Conservation (phyloP, 2,113 vertebrate species). For the Enhydra lutris region DNA sequence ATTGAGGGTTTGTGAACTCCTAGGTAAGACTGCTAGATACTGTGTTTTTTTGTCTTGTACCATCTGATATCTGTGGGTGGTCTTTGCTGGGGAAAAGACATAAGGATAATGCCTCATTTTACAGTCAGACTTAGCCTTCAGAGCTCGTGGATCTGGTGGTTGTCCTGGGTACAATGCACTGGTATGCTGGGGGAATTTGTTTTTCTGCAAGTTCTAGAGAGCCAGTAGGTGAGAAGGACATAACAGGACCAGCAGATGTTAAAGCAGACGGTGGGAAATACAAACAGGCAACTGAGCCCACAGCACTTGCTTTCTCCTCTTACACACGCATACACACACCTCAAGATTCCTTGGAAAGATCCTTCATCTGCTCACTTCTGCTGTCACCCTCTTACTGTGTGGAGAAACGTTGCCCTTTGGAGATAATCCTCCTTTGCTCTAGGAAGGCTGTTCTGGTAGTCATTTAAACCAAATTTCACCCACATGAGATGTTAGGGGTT, state of each 20-base stretch:
- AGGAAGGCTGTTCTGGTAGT: background rate
- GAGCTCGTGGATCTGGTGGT: background rate
- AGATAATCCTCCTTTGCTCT: background rate
- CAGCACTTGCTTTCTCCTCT: background rate
- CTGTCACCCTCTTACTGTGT: background rate
- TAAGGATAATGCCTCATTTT: background rate
- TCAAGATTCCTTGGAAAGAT: background rate
- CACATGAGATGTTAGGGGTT: background rate
- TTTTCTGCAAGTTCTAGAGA: background rate
- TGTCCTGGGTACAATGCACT: background rate
- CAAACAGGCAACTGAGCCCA: background rate
- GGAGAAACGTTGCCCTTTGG: background rate
- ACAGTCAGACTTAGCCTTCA: background rate
- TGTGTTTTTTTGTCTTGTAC: background rate
- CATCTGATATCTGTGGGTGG: background rate
- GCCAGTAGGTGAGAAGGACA: background rate
- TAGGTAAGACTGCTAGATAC: background rate
- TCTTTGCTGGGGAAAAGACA: background rate
- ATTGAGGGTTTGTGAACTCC: background rate
- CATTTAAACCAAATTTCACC: background rate
- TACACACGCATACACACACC: background rate
- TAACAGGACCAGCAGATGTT: background rate
- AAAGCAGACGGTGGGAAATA: background rate
- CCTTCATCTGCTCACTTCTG: background rate
- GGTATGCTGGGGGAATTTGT: background rate